Evolutionary conservation across 2,113 vertebrate species (phyloP).

Genomic region (Oreocharis arfaki): DNA sequence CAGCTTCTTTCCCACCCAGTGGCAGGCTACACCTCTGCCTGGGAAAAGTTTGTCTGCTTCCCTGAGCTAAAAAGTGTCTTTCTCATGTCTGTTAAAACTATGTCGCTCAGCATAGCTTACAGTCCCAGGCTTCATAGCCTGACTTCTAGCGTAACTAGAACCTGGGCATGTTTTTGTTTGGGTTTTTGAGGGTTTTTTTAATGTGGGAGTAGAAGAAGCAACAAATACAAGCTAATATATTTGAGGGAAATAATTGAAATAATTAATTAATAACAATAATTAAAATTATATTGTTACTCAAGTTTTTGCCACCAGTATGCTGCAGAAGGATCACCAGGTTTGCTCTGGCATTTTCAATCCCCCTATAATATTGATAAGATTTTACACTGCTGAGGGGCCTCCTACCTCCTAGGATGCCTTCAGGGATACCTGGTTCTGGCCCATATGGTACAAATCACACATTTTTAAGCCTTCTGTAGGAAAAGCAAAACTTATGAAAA

Average conservation of each 20-base stretch:
- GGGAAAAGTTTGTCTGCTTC: background rate
- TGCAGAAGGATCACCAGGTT: background rate
- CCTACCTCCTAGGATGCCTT: background rate
- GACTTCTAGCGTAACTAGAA: background rate
- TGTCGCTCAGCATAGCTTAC: accelerated
- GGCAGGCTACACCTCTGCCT: background rate
- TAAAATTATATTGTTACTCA: background rate
- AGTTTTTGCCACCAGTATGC: background rate
- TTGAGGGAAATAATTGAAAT: background rate
- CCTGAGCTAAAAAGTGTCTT: background rate
- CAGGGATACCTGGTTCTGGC: background rate
- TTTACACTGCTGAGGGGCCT: background rate
- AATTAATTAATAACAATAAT: background rate
- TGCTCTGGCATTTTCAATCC: background rate
- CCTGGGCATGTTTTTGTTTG: background rate
- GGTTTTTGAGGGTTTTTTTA: background rate
- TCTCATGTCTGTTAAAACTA: background rate
- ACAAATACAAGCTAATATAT: background rate
- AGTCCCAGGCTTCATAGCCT: background rate
- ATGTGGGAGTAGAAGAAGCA: background rate
- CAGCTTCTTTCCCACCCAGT: background rate
- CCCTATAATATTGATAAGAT: background rate
- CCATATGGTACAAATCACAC: background rate
- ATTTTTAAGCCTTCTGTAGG: background rate
- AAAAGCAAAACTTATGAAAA: background rate